phyloP scores from a whole-genome alignment of 2,113 vertebrate species.

The Sinocyclocheilus maitianheensis region DNA sequence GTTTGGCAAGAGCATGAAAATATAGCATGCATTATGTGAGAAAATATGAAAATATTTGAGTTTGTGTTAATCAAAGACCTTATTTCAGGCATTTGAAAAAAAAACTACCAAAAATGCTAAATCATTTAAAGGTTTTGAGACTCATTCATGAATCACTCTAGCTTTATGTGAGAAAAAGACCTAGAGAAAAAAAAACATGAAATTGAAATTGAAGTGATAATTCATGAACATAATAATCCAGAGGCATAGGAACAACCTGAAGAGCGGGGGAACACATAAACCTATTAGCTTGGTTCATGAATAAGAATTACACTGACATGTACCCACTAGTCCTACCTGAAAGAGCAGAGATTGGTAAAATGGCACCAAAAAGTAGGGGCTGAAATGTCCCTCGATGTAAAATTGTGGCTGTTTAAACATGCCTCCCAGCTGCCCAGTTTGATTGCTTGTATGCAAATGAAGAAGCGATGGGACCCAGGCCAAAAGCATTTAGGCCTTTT shows the following conservation, averaged over 20 bases:
- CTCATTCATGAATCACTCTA: not conserved
- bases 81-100: too few relatives aligned
- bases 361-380: not conserved
- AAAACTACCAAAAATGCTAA: too few relatives aligned
- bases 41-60: not conserved
- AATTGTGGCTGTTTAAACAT: not conserved
- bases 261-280: not conserved
- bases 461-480: not conserved
- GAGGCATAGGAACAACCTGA: not conserved
- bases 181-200: not conserved
- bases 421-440: not conserved
- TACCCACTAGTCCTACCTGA: not conserved
- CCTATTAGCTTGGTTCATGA: not conserved
- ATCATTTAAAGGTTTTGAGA: not conserved
- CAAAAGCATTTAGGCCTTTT: constrained; percentile 38
- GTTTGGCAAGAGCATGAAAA: not conserved
- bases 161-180: not conserved
- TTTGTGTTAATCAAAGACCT: not conserved
- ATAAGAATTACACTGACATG: not conserved
- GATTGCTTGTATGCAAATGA: constrained; percentile 7
- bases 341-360: not conserved
- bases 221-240: not conserved
- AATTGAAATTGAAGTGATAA: not conserved
- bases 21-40: too few relatives aligned
- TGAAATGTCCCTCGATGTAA: not conserved